Percentiles rank a stretch among this genome's conserved stretches.
These are phyloP conservation scores for Cossypha caffra DNA, from an alignment of 2,797 vertebrate genomes.

Conservation along the genomic window DNA sequence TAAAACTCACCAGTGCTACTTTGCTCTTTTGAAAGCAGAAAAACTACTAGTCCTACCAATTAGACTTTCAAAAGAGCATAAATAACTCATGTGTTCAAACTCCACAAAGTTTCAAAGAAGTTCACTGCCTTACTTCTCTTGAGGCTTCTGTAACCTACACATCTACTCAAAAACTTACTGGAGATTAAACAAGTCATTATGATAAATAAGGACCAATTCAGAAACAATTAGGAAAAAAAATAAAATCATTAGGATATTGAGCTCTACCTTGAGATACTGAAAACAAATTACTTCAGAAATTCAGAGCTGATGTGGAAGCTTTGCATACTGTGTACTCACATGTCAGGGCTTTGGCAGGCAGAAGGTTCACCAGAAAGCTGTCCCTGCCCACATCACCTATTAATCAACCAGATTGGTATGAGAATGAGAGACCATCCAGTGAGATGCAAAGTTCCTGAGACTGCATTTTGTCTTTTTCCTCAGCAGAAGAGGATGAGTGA, in stretches of 20 bases:
- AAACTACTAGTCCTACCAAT: neutral
- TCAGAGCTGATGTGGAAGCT: neutral
- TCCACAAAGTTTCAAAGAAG: neutral
- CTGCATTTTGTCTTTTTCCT: conserved; percentile 43
- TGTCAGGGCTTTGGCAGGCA: neutral
- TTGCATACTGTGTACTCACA: conserved; percentile 1
- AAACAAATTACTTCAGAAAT: neutral
- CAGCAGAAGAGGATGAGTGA: conserved; percentile 3
- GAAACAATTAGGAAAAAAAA: conserved; percentile 2
- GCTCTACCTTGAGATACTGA: neutral
- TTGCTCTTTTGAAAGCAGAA: neutral
- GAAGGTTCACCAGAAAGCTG: conserved; percentile 9
- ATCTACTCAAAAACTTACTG: neutral
- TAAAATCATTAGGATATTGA: neutral
- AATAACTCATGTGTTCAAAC: neutral
- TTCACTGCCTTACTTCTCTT: neutral
- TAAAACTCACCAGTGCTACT: neutral
- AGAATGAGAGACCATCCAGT: neutral
- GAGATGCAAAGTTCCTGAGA: conserved; percentile 34
- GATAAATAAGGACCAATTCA: neutral
- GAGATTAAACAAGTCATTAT: neutral
- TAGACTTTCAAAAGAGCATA: conserved; percentile 34
- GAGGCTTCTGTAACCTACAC: neutral
- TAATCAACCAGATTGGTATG: neutral
- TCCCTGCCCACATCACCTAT: neutral